Percentiles rank a stretch among this genome's conserved stretches.
phyloP scores from a whole-genome alignment of 2,113 vertebrate species.

The Rissa tridactyla region DNA sequence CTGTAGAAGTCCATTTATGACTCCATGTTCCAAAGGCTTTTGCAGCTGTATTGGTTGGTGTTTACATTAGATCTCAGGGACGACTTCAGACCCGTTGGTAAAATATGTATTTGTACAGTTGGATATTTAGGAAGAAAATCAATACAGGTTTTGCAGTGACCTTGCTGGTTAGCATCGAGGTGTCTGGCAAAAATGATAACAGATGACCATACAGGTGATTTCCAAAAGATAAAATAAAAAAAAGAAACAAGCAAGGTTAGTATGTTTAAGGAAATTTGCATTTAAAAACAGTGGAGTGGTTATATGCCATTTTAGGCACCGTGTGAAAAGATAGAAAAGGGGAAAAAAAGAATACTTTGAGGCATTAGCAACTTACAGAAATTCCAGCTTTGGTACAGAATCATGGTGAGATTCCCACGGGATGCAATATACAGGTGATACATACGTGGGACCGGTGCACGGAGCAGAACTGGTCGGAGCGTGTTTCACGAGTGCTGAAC shows the following conservation, averaged over 20 bases:
- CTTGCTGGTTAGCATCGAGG: background rate
- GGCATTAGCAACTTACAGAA: fast-evolving
- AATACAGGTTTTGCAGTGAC: background rate
- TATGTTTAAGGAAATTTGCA: background rate
- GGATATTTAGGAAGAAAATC: constrained; percentile 26
- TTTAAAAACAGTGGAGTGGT: background rate
- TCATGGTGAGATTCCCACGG: fast-evolving
- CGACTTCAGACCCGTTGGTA: background rate
- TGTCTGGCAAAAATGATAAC: constrained; percentile 2
- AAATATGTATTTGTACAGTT: background rate
- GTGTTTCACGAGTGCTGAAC: background rate
- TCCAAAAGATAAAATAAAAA: background rate
- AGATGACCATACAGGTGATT: background rate
- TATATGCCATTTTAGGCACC: background rate
- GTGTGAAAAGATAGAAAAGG: background rate
- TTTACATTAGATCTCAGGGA: background rate
- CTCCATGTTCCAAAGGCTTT: background rate
- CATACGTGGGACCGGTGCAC: fast-evolving
- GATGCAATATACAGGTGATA: fast-evolving
- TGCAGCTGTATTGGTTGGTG: background rate
- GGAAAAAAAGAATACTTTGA: background rate
- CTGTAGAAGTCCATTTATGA: background rate
- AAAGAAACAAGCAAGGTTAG: background rate
- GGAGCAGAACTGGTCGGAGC: background rate
- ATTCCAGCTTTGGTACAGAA: background rate